Evolutionary conservation across 2,113 vertebrate genomes (phyloP).

Genomic region (Eira barbara): DNA sequence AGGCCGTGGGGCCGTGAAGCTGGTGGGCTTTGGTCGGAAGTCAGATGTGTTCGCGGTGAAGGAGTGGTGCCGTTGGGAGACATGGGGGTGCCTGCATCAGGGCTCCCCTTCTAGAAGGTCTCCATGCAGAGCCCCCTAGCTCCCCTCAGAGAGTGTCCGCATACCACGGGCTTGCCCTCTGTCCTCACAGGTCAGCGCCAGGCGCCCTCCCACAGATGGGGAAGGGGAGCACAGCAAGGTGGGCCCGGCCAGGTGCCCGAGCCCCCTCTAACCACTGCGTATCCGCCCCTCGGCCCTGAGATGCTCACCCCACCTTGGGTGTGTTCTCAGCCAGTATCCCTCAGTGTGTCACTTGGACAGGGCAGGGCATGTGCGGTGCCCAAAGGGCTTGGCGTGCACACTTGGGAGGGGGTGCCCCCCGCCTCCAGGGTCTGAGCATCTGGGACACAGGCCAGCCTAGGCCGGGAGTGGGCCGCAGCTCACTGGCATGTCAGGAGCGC

Average conservation of each 20-base stretch:
- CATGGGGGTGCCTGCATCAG: fast-evolving
- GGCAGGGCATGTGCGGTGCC: neutral
- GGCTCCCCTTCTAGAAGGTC: neutral
- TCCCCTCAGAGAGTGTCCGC: fast-evolving
- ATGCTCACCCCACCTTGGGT: fast-evolving
- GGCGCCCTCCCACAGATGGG: fast-evolving
- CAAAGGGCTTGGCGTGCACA: fast-evolving
- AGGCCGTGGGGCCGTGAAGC: fast-evolving
- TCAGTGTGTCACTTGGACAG: fast-evolving
- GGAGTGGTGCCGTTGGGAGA: fast-evolving
- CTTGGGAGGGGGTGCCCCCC: fast-evolving
- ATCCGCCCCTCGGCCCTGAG: fast-evolving
- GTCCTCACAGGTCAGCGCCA: neutral
- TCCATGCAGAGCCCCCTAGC: neutral
- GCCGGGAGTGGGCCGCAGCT: no score
- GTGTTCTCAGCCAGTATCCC: neutral
- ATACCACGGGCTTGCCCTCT: fast-evolving
- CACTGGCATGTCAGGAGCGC: neutral
- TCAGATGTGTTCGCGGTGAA: fast-evolving
- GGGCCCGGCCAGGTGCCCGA: neutral
- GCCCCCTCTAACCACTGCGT: neutral
- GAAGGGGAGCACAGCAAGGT: no score
- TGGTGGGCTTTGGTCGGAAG: fast-evolving
- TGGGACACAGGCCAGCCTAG: neutral
- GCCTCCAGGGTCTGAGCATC: neutral